These are phyloP conservation scores for Notodonta ziczac DNA, from an alignment of 2,888 invertebrate genomes.

Conservation along the genomic window DNA sequence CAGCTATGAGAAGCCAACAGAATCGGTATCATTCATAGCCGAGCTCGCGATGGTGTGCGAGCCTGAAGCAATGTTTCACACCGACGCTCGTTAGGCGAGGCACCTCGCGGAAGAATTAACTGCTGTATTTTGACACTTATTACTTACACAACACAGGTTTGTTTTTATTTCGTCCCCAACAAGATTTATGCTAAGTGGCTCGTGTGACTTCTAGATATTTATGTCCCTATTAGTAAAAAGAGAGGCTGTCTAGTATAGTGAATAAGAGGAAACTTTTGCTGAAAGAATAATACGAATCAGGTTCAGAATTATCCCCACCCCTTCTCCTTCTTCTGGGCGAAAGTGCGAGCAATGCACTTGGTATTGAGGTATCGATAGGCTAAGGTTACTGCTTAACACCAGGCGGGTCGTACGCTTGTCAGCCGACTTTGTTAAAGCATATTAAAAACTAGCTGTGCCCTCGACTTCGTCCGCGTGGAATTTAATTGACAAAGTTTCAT, in stretches of 20 bases:
- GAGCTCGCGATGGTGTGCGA: constrained; percentile 20
- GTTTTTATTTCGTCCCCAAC: constrained; percentile 47
- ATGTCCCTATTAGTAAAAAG: constrained; percentile 9
- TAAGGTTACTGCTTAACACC: too few species aligned
- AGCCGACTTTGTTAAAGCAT: too few species aligned
- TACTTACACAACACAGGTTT: constrained; percentile 55
- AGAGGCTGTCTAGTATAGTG: constrained; percentile 5
- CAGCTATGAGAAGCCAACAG: too few species aligned
- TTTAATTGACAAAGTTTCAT: too few species aligned
- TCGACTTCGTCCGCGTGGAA: too few species aligned
- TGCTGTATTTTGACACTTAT: constrained; percentile 79
- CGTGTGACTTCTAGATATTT: constrained; percentile 31
- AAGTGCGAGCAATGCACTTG: too few species aligned
- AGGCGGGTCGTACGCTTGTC: too few species aligned
- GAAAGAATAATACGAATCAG: too few species aligned
- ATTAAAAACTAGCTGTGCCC: too few species aligned
- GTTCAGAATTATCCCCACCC: too few species aligned
- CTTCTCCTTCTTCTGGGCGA: too few species aligned
- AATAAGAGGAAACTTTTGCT: neutral
- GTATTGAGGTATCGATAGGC: too few species aligned
- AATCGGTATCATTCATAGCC: constrained; percentile 3
- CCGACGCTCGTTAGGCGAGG: constrained; percentile 70
- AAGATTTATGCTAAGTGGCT: constrained; percentile 54
- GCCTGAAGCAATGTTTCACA: constrained; percentile 58
- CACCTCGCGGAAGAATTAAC: constrained; percentile 77